These are phyloP conservation scores for Ochlodes sylvanus DNA, from an alignment of 2,888 invertebrate species.

Conservation along the genomic window DNA sequence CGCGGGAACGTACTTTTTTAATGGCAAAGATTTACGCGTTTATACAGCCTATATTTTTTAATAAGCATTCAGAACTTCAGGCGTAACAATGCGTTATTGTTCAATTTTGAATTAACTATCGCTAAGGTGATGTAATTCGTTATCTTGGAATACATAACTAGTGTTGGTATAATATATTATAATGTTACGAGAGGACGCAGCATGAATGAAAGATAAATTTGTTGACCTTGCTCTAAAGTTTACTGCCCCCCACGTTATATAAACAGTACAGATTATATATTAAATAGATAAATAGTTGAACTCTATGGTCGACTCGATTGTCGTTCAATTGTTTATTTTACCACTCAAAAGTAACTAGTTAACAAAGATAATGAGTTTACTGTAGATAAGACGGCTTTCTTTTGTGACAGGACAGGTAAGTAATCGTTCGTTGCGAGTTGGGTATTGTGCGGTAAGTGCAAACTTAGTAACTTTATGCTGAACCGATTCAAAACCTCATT, in stretches of 20 bases:
- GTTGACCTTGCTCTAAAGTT: conserved; percentile 51
- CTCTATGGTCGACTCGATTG: neutral
- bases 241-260: conserved; percentile 27
- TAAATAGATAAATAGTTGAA: neutral
- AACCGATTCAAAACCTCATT: conserved; percentile 12
- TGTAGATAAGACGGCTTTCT: conserved; percentile 4
- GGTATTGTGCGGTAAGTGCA: conserved; percentile 15
- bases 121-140: conserved; percentile 48
- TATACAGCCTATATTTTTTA: conserved; percentile 33
- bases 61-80: conserved; percentile 20
- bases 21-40: conserved; percentile 27
- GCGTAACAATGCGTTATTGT: conserved; percentile 35
- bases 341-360: neutral
- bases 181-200: conserved; percentile 50
- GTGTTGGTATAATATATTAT: conserved; percentile 45
- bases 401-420: conserved; percentile 20
- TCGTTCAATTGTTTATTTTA: neutral
- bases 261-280: conserved; percentile 5
- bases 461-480: conserved; percentile 5
- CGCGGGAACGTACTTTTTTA: conserved; percentile 36
- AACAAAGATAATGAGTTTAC: neutral
- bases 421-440: conserved; percentile 2
- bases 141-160: conserved; percentile 43
- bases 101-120: conserved; percentile 42
- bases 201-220: conserved; percentile 63